Conservation (phyloP, 2,888 invertebrate species). For the Fabriciana adippe region DNA sequence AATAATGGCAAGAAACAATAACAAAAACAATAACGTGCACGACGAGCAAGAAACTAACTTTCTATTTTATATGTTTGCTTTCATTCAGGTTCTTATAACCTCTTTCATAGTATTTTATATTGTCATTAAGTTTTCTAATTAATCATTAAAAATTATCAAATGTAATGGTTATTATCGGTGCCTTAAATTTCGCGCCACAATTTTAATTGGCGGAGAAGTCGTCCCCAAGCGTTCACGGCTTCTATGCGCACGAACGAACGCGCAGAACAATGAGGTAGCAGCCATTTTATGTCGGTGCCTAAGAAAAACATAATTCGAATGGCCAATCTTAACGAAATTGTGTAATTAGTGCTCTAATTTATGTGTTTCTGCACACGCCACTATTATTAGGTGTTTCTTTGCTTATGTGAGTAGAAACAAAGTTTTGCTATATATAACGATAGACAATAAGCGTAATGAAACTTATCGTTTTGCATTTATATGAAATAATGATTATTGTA, state of each 20-base stretch:
- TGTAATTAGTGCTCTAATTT: slow-evolving; percentile 82
- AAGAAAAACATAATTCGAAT: slow-evolving; percentile 83
- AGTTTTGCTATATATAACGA: slow-evolving; percentile 67
- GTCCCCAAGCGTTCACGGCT: slow-evolving; percentile 83
- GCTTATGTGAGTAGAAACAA: slow-evolving; percentile 77
- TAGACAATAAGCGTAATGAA: slow-evolving; percentile 64
- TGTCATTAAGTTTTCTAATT: slow-evolving; percentile 56
- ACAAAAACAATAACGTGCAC: slow-evolving; percentile 40
- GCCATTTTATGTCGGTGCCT: slow-evolving; percentile 83
- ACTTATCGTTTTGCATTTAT: slow-evolving; percentile 53
- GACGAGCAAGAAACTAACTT: slow-evolving; percentile 54
- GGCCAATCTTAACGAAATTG: slow-evolving; percentile 82
- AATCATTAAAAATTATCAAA: slow-evolving; percentile 48
- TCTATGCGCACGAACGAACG: slow-evolving; percentile 83
- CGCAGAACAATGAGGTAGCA: slow-evolving; percentile 83
- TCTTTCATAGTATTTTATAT: slow-evolving; percentile 63
- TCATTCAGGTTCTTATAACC: slow-evolving; percentile 59
- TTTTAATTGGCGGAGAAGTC: slow-evolving; percentile 82
- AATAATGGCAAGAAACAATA: slow-evolving; percentile 52
- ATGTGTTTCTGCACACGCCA: slow-evolving; percentile 78
- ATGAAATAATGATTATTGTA: slow-evolving; percentile 49
- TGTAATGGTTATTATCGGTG: slow-evolving; percentile 57
- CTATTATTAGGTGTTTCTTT: slow-evolving; percentile 76
- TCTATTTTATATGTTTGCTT: slow-evolving; percentile 57
- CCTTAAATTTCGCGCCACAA: slow-evolving; percentile 82